Evolutionary conservation across 2,113 vertebrate species (phyloP), one percentile per base, ranked within the genome.

Genomic region (Campylorhamphus procurvoides): DNA sequence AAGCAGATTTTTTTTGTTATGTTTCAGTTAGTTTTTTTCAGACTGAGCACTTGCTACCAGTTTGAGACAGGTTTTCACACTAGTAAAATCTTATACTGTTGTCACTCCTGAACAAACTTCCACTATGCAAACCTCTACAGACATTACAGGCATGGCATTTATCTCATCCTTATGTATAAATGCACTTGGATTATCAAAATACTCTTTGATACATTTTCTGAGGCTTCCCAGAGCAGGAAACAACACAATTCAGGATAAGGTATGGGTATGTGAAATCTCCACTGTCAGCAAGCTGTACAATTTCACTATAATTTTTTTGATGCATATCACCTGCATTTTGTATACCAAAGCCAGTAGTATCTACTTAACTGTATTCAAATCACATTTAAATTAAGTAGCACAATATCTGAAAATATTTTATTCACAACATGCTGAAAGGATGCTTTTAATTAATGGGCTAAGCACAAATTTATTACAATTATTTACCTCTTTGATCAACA

Each of bases 401-500:
- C 22, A 16, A 18, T 84, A 73, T 92, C 56, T 91, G 82, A 93
- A 84, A 77, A 49, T 46, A 14, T 74, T 92, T 91, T 94, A 47
- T 73, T 85, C 13, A 14, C 35, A 62, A 15, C 40, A 71, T 27
- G 59, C 6, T 28, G 52, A 90, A 94, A 79, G 13, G 42, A 89
- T 84, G 33, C 19, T 79, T 71, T 39, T 37, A 89, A 75, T 13
- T 84, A 33, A 77, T 69, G 42, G 47, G n/a, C 29, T 68, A 84
- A 88, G 46, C 49, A 28, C 81, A 88, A 78, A 89, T 80, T 91
- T 82, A 75, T 79, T 72, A 74, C 19, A 82, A 47, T 89, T 93
- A 89, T 84, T 93, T 69, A 92, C 58, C 50, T 94, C 47, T 86
- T 94, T 94, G 80, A 89, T 91, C 47, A 92, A 89, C 60, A 75